Percentiles rank a stretch among this genome's conserved stretches.
Conservation (phyloP, 2,113 vertebrate species). For the Eptesicus fuscus region DNA sequence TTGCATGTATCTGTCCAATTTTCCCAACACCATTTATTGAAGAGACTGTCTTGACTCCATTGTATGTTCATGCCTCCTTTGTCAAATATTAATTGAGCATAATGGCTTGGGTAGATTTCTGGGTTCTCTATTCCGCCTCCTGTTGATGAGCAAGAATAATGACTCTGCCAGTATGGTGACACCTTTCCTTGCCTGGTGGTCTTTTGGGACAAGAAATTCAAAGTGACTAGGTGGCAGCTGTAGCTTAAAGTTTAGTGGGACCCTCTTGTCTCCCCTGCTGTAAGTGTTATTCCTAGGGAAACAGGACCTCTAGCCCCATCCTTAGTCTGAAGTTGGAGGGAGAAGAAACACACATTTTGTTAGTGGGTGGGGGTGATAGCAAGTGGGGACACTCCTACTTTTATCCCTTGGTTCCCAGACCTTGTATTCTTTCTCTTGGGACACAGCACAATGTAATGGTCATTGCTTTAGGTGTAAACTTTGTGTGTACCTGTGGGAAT, state of each 20-base stretch:
- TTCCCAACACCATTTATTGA: no score
- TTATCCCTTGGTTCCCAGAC: background rate
- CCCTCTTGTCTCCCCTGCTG: background rate
- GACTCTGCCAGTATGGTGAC: background rate
- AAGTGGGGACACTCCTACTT: background rate
- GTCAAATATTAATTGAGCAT: no score
- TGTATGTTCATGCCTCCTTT: no score
- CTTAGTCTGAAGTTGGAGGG: background rate
- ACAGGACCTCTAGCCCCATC: background rate
- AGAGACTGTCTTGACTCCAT: no score
- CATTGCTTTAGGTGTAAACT: background rate
- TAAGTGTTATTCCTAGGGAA: background rate
- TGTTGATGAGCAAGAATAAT: background rate
- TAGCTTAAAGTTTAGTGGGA: background rate
- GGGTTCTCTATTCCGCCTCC: background rate
- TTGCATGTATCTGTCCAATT: no score
- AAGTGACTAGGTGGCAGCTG: background rate
- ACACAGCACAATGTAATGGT: background rate
- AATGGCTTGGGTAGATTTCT: no score
- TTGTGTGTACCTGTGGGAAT: background rate
- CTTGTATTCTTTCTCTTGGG: background rate
- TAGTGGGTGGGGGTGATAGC: background rate
- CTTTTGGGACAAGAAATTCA: background rate
- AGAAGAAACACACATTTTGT: background rate
- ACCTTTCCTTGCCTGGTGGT: background rate